Evolutionary conservation across 2,113 vertebrate species (phyloP).

Genomic region (Etheostoma spectabile): DNA sequence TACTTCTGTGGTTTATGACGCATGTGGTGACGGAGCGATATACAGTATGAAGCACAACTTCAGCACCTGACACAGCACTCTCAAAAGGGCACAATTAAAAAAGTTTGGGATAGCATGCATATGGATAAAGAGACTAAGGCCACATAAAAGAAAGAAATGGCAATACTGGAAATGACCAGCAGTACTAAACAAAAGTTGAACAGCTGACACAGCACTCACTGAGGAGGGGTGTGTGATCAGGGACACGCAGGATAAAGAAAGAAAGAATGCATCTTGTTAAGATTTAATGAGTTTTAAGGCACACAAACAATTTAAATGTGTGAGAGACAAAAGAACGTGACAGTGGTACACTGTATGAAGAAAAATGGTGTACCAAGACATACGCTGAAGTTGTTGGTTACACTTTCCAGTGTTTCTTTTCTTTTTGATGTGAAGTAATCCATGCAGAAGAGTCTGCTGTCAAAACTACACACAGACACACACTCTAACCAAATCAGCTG

Average conservation of each 20-base stretch:
- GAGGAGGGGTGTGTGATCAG: not conserved
- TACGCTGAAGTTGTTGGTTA: not conserved
- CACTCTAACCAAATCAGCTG: constrained; percentile 25
- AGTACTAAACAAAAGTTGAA: constrained; percentile 29
- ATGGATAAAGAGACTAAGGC: constrained; percentile 24
- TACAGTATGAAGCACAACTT: constrained; percentile 32
- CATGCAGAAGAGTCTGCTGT: constrained; percentile 23
- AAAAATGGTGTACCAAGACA: not conserved
- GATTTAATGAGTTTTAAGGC: constrained; percentile 18
- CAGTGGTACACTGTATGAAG: not conserved
- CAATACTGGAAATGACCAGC: not conserved
- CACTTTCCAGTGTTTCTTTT: not conserved
- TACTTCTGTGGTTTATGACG: constrained; percentile 55
- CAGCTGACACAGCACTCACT: constrained; percentile 36
- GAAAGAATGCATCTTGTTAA: constrained; percentile 11
- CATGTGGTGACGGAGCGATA: constrained; percentile 37
- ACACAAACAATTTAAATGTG: not conserved
- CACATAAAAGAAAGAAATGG: not conserved
- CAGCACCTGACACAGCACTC: constrained; percentile 59
- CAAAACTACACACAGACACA: constrained; percentile 23
- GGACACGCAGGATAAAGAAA: constrained; percentile 8
- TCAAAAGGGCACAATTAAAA: constrained; percentile 67
- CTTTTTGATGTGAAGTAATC: constrained; percentile 1
- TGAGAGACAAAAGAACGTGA: not conserved
- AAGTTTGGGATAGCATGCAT: constrained; percentile 27